Conservation (phyloP, 2,113 vertebrate genomes). For the Talpa occidentalis region DNA sequence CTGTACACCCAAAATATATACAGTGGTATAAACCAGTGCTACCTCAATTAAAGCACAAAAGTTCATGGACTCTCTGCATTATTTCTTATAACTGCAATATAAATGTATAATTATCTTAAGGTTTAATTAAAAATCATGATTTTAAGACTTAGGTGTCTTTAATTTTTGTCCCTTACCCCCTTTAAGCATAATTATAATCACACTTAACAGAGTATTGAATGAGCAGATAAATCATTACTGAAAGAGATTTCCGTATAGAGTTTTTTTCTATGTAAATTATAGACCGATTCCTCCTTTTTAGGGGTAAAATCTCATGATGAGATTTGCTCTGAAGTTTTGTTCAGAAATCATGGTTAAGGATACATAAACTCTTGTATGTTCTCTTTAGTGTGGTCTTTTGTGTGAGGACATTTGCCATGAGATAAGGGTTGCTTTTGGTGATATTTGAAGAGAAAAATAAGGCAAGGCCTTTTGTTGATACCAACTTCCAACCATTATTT, state of each 20-base stretch:
- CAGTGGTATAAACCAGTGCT: too few species aligned
- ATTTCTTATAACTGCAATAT: background rate
- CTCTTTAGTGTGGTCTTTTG: background rate
- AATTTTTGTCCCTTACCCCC: background rate
- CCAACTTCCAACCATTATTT: background rate
- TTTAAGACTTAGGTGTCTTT: background rate
- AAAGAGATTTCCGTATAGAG: background rate
- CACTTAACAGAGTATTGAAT: background rate
- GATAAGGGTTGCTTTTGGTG: background rate
- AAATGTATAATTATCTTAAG: background rate
- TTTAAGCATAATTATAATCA: background rate
- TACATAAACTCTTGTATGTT: background rate
- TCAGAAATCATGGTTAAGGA: background rate
- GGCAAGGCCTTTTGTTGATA: background rate
- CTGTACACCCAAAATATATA: too few species aligned
- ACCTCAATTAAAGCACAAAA: too few species aligned
- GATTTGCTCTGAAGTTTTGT: background rate
- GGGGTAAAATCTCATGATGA: background rate
- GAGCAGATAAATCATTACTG: background rate
- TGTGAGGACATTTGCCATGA: background rate
- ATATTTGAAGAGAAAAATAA: background rate
- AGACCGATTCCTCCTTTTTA: background rate
- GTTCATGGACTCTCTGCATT: background rate
- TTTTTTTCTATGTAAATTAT: background rate
- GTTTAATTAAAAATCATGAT: background rate